phyloP scores from a whole-genome alignment of 2,888 invertebrate species.

The Ormyrus pomaceus region DNA sequence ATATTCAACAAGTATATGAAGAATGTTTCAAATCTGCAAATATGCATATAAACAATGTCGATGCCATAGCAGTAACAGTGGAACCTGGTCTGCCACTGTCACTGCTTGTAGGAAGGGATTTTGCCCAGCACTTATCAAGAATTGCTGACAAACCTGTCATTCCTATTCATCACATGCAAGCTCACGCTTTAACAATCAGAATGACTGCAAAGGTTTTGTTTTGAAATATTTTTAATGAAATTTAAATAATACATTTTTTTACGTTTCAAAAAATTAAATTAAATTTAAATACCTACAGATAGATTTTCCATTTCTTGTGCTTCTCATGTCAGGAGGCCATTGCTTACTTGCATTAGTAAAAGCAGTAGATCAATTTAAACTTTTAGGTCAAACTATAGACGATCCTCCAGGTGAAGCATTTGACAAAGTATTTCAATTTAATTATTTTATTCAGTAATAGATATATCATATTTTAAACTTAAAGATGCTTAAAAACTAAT shows the following conservation, averaged over 20 bases:
- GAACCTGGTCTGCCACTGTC: slow-evolving; percentile 91
- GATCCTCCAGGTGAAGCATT: slow-evolving; percentile 95
- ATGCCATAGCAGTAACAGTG: slow-evolving; percentile 94
- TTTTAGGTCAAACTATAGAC: slow-evolving; percentile 88
- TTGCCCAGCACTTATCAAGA: slow-evolving; percentile 86
- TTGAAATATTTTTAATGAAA: neutral
- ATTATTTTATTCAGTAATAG: neutral
- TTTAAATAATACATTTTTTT: neutral
- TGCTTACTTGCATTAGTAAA: slow-evolving; percentile 87
- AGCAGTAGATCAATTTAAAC: slow-evolving; percentile 84
- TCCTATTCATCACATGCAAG: slow-evolving; percentile 99
- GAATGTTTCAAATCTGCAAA: slow-evolving; percentile 81
- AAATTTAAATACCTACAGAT: slow-evolving; percentile 73
- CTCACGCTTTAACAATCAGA: slow-evolving; percentile 94
- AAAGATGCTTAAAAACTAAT: neutral
- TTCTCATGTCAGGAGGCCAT: slow-evolving; percentile 96
- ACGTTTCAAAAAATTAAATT: slow-evolving; percentile 54
- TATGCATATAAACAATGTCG: slow-evolving; percentile 81
- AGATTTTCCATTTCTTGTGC: slow-evolving; percentile 91
- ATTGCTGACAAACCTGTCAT: slow-evolving; percentile 87
- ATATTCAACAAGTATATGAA: slow-evolving; percentile 86
- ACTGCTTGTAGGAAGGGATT: slow-evolving; percentile 87
- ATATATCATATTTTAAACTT: neutral
- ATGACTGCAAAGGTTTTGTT: slow-evolving; percentile 80
- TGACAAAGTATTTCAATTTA: slow-evolving; percentile 84